phyloP scores from a whole-genome alignment of 2,888 invertebrate species.

The Aphidius colemani region DNA sequence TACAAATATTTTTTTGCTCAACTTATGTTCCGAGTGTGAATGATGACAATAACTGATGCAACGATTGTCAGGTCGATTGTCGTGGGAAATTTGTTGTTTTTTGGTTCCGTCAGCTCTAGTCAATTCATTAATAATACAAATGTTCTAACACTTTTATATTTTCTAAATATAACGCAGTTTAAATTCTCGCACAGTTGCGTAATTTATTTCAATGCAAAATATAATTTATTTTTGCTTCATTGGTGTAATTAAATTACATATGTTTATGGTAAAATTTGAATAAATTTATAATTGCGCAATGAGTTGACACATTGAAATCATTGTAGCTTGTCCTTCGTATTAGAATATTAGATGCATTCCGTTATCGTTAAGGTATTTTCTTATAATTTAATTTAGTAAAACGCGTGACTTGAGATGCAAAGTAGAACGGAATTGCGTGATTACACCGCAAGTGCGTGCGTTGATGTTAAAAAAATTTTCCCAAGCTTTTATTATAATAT shows the following conservation, averaged over 20 bases:
- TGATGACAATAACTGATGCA: slow-evolving; percentile 39
- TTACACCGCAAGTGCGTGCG: slow-evolving; percentile 24
- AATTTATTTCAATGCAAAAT: slow-evolving; percentile 4
- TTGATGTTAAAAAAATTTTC: slow-evolving; percentile 18
- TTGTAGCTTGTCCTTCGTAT: no score
- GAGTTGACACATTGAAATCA: not conserved
- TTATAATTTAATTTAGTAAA: no score
- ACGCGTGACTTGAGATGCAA: slow-evolving; percentile 27
- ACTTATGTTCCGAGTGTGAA: slow-evolving; percentile 6
- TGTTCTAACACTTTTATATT: slow-evolving; percentile 22
- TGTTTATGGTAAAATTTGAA: not conserved
- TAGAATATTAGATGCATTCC: no score
- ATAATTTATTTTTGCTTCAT: slow-evolving; percentile 1
- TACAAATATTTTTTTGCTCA: no score
- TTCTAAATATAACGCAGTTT: slow-evolving; percentile 17
- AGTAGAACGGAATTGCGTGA: slow-evolving; percentile 31
- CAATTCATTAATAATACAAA: slow-evolving; percentile 14
- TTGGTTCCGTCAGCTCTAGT: slow-evolving; percentile 22
- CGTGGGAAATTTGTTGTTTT: slow-evolving; percentile 47
- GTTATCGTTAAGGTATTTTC: no score
- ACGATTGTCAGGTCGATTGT: slow-evolving; percentile 51
- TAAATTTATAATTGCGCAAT: not conserved
- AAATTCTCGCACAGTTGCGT: not conserved
- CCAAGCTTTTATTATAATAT: slow-evolving; percentile 7
- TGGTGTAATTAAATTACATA: slow-evolving; percentile 14